A percentile compares a stretch with the other conserved stretches of the same genome.
phyloP scores from a whole-genome alignment of 2,113 vertebrate genomes.

The Calypte anna region DNA sequence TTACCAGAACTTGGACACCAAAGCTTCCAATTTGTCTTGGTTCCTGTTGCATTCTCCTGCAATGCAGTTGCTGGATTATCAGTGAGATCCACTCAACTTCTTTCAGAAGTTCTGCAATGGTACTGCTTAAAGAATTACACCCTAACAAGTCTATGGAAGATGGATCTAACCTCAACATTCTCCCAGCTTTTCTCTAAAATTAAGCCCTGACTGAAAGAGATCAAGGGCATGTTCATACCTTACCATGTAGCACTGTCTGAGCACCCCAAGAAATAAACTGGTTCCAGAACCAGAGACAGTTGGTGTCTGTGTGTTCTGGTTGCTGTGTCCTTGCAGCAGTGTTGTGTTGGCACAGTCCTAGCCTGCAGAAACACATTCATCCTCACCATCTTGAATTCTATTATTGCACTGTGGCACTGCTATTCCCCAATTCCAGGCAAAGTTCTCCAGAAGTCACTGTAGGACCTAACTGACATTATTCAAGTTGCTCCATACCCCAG shows the following conservation, averaged over 20 bases:
- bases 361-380: not conserved
- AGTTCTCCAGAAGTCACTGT: not conserved
- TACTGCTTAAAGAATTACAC: not conserved
- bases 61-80: not conserved
- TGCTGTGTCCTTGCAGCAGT: not conserved
- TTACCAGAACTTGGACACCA: not conserved
- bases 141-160: not conserved
- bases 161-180: not conserved
- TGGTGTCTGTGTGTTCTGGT: not conserved
- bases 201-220: not conserved
- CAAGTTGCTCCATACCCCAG: not conserved
- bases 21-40: not conserved
- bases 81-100: not conserved
- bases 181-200: not conserved
- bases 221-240: not conserved
- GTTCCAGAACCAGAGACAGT: not conserved
- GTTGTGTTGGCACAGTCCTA: not conserved
- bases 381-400: not conserved
- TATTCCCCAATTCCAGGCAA: not conserved
- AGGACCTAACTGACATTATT: not conserved
- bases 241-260: not conserved
- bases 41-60: not conserved
- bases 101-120: not conserved
- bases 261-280: not conserved
- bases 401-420: not conserved